Evolutionary conservation across 2,797 vertebrate species (phyloP).

Genomic region (Cryptoprocta ferox): DNA sequence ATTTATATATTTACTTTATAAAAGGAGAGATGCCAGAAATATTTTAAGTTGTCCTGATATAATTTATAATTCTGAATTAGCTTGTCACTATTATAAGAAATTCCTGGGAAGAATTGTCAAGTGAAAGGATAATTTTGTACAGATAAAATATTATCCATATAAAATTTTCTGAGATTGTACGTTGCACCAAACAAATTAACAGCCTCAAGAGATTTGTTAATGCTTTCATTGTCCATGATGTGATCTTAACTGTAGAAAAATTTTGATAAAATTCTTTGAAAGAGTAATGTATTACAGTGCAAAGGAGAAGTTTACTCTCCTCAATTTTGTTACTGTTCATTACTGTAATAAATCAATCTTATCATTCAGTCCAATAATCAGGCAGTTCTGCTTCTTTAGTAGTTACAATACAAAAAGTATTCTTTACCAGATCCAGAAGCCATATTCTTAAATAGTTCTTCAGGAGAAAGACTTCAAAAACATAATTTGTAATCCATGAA

Average conservation of each 20-base stretch:
- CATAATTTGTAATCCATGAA: not conserved
- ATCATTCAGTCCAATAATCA: not conserved
- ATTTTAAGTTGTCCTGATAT: not conserved
- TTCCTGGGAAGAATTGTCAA: not conserved
- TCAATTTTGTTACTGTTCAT: conserved; percentile 24
- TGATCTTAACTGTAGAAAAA: not conserved
- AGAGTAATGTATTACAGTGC: not conserved
- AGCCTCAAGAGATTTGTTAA: not conserved
- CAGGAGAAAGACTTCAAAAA: not conserved
- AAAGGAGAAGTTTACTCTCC: not conserved
- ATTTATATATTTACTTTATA: not conserved
- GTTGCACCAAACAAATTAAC: not conserved
- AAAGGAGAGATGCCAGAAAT: conserved; percentile 26
- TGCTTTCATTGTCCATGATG: not conserved
- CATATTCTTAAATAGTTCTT: not conserved
- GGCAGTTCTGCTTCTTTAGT: not conserved
- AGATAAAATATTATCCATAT: not conserved
- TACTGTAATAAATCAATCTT: not conserved
- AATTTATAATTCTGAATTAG: not conserved
- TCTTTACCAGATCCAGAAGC: not conserved
- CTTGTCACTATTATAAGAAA: not conserved
- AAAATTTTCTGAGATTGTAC: conserved; percentile 6
- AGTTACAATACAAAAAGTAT: not conserved
- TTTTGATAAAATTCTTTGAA: not conserved
- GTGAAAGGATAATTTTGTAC: not conserved